phyloP scores from a whole-genome alignment of 2,797 vertebrate genomes.

The Bryconaethiops microstoma region DNA sequence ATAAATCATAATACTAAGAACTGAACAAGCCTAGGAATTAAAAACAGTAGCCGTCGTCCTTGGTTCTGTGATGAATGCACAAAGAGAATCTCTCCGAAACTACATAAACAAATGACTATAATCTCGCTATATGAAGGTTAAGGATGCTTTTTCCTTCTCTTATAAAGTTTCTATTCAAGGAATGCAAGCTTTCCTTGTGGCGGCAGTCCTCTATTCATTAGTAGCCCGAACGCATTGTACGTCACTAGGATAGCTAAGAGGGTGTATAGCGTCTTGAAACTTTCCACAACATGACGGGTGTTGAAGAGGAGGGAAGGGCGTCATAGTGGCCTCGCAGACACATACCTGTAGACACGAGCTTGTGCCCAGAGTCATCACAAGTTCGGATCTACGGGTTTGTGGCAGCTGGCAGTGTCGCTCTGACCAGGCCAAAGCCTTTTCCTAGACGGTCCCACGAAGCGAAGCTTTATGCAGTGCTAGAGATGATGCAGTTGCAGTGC shows the following conservation, averaged over 20 bases:
- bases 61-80: too few relatives aligned
- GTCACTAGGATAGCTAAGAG: background rate
- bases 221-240: background rate
- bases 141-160: background rate
- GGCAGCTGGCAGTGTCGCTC: slow-evolving; percentile 81
- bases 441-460: background rate
- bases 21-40: too few relatives aligned
- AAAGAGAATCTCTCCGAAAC: too few relatives aligned
- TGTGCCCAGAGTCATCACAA: slow-evolving; percentile 94
- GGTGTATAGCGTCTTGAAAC: background rate
- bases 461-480: background rate
- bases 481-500: background rate
- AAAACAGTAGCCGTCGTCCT: too few relatives aligned
- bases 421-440: slow-evolving; percentile 27
- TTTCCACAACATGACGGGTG: slow-evolving; percentile 15
- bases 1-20: too few relatives aligned
- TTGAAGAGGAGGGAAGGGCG: slow-evolving; percentile 50
- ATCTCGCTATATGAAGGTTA: background rate
- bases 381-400: slow-evolving; percentile 99
- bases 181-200: background rate
- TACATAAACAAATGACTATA: background rate
- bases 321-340: slow-evolving; percentile 85
- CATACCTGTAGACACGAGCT: slow-evolving; percentile 99
- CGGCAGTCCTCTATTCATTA: too few relatives aligned
- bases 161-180: background rate